Conservation (phyloP, 2,888 invertebrate species). For the Drosophila paramelanica region DNA sequence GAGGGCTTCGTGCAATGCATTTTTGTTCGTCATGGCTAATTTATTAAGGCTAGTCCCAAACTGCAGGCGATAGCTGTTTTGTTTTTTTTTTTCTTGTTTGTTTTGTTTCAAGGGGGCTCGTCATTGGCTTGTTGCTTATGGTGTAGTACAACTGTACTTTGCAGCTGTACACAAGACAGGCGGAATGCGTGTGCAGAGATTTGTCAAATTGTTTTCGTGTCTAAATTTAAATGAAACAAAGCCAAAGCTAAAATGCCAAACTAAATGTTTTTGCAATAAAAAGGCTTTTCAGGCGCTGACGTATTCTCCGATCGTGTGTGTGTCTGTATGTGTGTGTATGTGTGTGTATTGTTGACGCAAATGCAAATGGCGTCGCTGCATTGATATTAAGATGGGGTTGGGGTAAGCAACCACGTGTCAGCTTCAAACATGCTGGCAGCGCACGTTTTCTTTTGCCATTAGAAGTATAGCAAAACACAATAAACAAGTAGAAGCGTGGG, state of each 20-base stretch:
- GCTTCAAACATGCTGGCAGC: conserved; percentile 38
- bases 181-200: conserved; percentile 52
- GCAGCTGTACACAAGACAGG: conserved; percentile 35
- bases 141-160: conserved; percentile 71
- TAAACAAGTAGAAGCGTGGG: conserved; percentile 1
- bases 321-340: conserved; percentile 2
- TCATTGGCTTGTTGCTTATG: conserved; percentile 28
- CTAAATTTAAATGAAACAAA: conserved; percentile 72
- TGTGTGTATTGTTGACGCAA: conserved; percentile 61
- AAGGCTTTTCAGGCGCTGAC: conserved; percentile 55
- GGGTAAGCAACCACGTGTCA: conserved; percentile 64
- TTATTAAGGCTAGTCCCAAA: conserved; percentile 25
- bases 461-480: conserved; percentile 29
- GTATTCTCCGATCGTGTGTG: conserved; percentile 35
- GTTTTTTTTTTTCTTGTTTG: not conserved
- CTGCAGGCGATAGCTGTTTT: not conserved
- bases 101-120: conserved; percentile 58
- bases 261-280: conserved; percentile 33
- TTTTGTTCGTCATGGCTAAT: conserved; percentile 32
- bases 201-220: conserved; percentile 64
- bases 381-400: conserved; percentile 7
- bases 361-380: conserved; percentile 73
- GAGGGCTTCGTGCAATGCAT: conserved; percentile 39
- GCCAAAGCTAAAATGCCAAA: conserved; percentile 35
- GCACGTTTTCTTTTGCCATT: conserved; percentile 50